These are phyloP conservation scores for Styela clava DNA, from an alignment of 23 tunicate genomes.

Conservation along the genomic window DNA sequence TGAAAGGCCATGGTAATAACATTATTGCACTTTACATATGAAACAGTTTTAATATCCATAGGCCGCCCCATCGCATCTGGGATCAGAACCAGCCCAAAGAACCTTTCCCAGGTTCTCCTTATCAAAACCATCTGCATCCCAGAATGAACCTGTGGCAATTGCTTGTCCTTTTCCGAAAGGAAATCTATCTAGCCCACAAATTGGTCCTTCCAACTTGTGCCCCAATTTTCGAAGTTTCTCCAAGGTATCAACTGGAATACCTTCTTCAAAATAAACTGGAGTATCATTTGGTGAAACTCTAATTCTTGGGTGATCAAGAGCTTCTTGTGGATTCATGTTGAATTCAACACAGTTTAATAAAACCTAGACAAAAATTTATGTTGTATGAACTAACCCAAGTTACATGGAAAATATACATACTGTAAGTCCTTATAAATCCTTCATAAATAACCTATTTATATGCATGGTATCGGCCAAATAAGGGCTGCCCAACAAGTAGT, in stretches of 20 bases:
- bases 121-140: conserved; percentile 23
- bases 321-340: conserved; percentile 89
- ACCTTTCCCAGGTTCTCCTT: not conserved
- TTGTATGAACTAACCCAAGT: not conserved
- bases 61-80: conserved; percentile 69
- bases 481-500: too few species aligned
- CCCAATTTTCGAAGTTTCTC: conserved; percentile 31
- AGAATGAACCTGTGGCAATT: conserved; percentile 42
- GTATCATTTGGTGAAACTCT: conserved; percentile 55
- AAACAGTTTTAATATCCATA: conserved; percentile 64
- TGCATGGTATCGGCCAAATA: too few species aligned
- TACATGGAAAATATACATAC: too few species aligned
- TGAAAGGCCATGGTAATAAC: too few species aligned
- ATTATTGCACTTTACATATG: too few species aligned
- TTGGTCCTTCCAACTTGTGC: conserved; percentile 38
- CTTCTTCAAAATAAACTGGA: conserved; percentile 45
- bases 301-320: conserved; percentile 80
- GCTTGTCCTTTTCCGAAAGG: conserved; percentile 77
- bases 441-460: too few species aligned
- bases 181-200: conserved; percentile 31
- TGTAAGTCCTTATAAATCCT: too few species aligned
- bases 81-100: conserved; percentile 75
- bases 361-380: conserved; percentile 48
- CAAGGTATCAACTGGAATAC: conserved; percentile 26
- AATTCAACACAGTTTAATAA: conserved; percentile 66